Conservation (phyloP, 2,113 vertebrate species). For the Pholis gunnellus region DNA sequence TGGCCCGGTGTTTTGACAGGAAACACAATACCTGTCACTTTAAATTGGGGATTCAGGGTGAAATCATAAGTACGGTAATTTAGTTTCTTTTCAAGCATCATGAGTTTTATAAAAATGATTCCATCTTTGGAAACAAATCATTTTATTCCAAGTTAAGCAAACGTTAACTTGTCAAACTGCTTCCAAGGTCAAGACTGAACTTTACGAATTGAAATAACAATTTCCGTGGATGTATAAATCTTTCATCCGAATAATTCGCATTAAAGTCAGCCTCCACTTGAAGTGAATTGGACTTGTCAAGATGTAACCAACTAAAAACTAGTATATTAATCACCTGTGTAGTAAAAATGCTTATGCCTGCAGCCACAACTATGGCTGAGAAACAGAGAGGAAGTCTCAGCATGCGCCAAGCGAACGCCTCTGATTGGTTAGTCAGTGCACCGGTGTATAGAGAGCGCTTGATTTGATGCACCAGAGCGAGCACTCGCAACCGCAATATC, state of each 20-base stretch:
- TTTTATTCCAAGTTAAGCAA: neutral
- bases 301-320: neutral
- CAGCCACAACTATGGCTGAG: too few relatives aligned
- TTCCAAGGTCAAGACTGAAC: neutral
- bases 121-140: neutral
- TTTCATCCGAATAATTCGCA: too few relatives aligned
- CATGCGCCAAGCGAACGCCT: neutral
- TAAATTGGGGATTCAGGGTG: neutral
- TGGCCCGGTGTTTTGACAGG: slow-evolving; percentile 3
- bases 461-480: neutral
- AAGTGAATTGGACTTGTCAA: neutral
- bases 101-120: neutral
- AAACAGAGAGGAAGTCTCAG: neutral
- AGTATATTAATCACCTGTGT: neutral
- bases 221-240: neutral
- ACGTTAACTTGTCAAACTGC: neutral
- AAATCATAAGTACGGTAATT: neutral
- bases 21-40: slow-evolving; percentile 22
- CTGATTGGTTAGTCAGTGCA: neutral
- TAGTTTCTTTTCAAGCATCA: neutral
- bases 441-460: neutral
- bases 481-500: neutral
- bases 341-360: neutral
- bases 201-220: neutral
- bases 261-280: neutral